Base-by-base conservation (phyloP, 2,113 vertebrate species). In the Planiliza haematocheilus region DNA sequence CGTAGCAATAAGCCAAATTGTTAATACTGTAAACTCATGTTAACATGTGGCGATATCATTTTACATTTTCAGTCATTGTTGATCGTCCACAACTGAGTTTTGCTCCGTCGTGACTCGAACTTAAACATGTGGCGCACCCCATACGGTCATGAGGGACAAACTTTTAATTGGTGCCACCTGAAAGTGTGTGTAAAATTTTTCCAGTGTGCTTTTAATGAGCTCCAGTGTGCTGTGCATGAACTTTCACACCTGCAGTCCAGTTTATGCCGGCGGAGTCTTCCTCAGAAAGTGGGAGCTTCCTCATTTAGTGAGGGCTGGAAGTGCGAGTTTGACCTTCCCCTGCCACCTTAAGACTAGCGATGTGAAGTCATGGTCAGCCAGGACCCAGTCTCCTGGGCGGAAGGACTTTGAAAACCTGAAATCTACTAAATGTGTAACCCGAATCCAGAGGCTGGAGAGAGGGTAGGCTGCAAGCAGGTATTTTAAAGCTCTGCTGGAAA, bases 111-210 rank as follows among this genome's bases (percentile, higher is more conserved):
- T 13, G 16, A 48, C 21, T 36, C 37, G 1, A 4, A 41, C 34
- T 70, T 34, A 68, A 43, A 34, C 16, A 46, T 45, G 14, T 53
- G n/a, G 16, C 36, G 14, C 8, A 37, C 50, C 50, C 41, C 17
- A 21, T 11, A 53, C 14, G 49, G 38, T 58, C 34, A 42, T 11
- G 6, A 36, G 12, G 64, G 30, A 37, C 16, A 73, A 57, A 56
- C 70, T 38, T 79, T 57, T 43, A 62, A 68, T 42, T 59, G 59
- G 46, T 42, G 48, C 12, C 3, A 13, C 20, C 9, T 59, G 66
- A 39, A 71, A 30, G 48, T 10, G 4, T 39, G 24, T 55, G 9
- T 43, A 16, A 39, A 9, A 8, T 11, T 34, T 71, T 13, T 18
- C 17, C 24, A 30, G 0, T 14, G 6, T 30, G 16, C 7, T 17